Base-by-base conservation (phyloP, 2,888 invertebrate genomes). In the Chrysodeixis includens region DNA sequence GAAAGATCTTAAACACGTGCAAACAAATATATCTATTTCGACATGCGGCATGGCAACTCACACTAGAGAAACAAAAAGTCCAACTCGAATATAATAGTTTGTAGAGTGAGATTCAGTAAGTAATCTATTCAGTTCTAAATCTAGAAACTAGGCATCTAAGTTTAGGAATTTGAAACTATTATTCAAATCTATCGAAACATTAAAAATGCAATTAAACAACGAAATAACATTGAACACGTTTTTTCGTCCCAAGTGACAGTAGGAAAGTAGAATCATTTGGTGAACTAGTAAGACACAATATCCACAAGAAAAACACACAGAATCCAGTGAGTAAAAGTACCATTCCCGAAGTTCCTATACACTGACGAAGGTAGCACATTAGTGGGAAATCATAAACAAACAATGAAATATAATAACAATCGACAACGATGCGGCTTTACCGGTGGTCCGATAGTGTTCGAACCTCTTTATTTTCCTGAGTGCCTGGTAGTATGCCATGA, bases 381-480 rank as follows among this genome's bases (percentile, higher is more conserved):
- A 93, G 89, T 91, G 90, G 90, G 88, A 91, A 90, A 91, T 85
- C 69, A 87, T 87, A 92, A 90, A 93, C 90, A 93, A 90, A 93
- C 90, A 93, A 87, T 88, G 83, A 89, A 78, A 81, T 77, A 79
- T 79, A 79, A 79, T 84, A 86, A 88, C 89, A 90, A 92, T 86
- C 80, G 90, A 92, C 91, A 92, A 89, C 91, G 90, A 88, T 88
- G 87, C 88, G 89, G 88, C 86, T 82, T 90, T 90, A 90, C 89
- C 90, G 79, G 82, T 79, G 81, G 86, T 90, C 79, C 83, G 81
- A 83, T 80, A 80, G 81, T 79, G 65, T 86, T 88, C 96, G 94
- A 96, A 97, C 98, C 98, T 98, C 97, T 98, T 98, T 95, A 98
- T 98, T 96, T 97, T 97, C 95, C 98, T 96, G 91, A 98, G 96